A percentile compares a stretch with the other conserved stretches of the same genome.
phyloP scores from a whole-genome alignment of 1,140 invertebrate genomes.

The Zeugodacus cucurbitae region DNA sequence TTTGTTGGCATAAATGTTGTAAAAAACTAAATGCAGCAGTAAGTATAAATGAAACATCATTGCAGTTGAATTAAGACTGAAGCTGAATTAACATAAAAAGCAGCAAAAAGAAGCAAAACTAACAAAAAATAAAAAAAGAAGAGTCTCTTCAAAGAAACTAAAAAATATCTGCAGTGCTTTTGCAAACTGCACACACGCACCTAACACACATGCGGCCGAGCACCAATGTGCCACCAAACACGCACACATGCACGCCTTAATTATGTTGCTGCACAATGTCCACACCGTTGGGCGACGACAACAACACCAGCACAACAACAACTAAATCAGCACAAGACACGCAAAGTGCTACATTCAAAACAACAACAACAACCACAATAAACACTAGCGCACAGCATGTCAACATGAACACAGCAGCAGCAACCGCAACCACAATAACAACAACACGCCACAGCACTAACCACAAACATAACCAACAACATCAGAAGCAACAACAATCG shows the following conservation, averaged over 20 bases:
- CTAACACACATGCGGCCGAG: not conserved
- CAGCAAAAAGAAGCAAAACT: not conserved
- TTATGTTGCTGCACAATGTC: constrained; percentile 23
- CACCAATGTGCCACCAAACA: not conserved
- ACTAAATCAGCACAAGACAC: not conserved
- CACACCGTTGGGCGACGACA: not conserved
- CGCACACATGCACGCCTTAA: constrained; percentile 35
- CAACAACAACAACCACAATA: constrained; percentile 41
- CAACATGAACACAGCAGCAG: constrained; percentile 30
- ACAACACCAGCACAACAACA: not conserved
- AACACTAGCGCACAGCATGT: constrained; percentile 24
- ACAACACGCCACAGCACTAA: constrained; percentile 48
- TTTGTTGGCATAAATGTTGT: constrained; percentile 28
- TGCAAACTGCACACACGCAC: not conserved
- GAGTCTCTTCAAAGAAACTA: not conserved
- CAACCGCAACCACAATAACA: constrained; percentile 62
- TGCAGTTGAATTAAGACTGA: constrained; percentile 31
- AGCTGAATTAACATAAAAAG: not conserved
- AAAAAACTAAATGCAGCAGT: not conserved
- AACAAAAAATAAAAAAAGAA: not conserved
- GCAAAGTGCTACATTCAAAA: constrained; percentile 6
- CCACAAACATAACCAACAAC: constrained; percentile 13
- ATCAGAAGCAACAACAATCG: constrained; percentile 1
- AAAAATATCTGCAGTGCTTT: not conserved
- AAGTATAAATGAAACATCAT: not conserved